Conservation (phyloP, 2,888 invertebrate genomes). For the Pollenia angustigena region DNA sequence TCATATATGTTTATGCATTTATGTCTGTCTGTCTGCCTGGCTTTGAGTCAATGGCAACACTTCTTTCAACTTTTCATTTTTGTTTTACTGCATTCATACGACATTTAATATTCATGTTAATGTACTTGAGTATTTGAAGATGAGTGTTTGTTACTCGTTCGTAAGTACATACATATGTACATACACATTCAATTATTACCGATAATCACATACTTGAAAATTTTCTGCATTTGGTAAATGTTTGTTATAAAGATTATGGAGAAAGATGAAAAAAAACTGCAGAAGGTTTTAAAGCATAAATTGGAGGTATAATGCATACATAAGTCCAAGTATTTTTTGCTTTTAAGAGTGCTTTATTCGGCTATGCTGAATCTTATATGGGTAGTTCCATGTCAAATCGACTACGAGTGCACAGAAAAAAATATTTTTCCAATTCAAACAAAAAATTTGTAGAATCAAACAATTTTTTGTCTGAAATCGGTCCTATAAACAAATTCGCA, state of each 20-base stretch:
- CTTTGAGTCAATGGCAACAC: conserved; percentile 28
- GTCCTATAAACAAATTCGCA: no score
- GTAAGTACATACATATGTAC: conserved; percentile 18
- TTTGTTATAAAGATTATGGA: conserved; percentile 49
- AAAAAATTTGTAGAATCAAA: no score
- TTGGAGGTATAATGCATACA: not conserved
- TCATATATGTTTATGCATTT: conserved; percentile 44
- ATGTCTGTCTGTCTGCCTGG: conserved; percentile 32
- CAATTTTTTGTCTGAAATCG: no score
- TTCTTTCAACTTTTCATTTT: conserved; percentile 37
- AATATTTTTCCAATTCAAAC: no score
- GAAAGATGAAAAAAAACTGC: not conserved
- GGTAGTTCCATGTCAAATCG: no score
- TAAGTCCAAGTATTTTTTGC: no score
- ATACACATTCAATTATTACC: conserved; percentile 71
- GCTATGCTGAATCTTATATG: no score
- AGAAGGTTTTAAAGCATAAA: not conserved
- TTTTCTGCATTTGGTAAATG: conserved; percentile 58
- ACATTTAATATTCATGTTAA: conserved; percentile 62
- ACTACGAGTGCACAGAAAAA: no score
- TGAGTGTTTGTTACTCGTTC: conserved; percentile 41
- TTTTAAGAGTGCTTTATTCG: no score
- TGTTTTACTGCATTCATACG: conserved; percentile 48
- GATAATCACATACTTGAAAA: conserved; percentile 71
- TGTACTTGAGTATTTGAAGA: conserved; percentile 56